Percentiles rank a stretch among this genome's conserved stretches.
These are phyloP conservation scores for Platichthys flesus DNA, from an alignment of 2,113 vertebrate species.

Conservation along the genomic window DNA sequence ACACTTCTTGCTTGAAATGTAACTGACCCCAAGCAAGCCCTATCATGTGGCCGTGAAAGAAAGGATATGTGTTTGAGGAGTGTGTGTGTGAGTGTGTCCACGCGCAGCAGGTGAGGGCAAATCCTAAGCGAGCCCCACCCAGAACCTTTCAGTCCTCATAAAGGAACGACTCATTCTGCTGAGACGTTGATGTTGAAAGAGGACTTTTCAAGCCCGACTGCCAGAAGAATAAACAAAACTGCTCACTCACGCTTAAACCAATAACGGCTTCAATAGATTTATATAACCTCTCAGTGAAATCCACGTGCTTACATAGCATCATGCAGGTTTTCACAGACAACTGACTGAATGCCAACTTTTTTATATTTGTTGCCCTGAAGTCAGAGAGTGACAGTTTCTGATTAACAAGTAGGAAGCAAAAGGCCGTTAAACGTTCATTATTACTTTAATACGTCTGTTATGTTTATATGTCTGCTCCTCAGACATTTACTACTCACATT, in stretches of 20 bases:
- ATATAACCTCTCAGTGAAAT: not conserved
- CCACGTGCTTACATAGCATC: not conserved
- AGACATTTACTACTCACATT: not conserved
- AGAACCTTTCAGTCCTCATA: constrained; percentile 32
- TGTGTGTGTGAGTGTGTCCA: constrained; percentile 19
- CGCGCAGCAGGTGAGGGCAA: constrained; percentile 45
- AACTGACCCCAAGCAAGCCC: constrained; percentile 39
- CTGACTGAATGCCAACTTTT: not conserved
- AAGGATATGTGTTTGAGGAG: constrained; percentile 10
- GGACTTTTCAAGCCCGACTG: constrained; percentile 3
- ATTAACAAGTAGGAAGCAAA: not conserved
- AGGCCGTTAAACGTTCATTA: no score
- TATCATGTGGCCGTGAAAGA: constrained; percentile 14
- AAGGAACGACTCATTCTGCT: constrained; percentile 14
- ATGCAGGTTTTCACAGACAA: not conserved
- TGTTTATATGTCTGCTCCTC: not conserved
- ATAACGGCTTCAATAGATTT: not conserved
- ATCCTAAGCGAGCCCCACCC: constrained; percentile 38
- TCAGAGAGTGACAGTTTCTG: not conserved
- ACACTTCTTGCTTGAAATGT: not conserved
- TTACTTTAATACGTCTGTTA: no score
- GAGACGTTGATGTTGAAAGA: constrained; percentile 37
- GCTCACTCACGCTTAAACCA: constrained; percentile 6
- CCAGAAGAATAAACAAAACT: not conserved
- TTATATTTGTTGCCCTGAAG: not conserved